phyloP scores from a whole-genome alignment of 2,797 vertebrate species.

The Thamnophis elegans region DNA sequence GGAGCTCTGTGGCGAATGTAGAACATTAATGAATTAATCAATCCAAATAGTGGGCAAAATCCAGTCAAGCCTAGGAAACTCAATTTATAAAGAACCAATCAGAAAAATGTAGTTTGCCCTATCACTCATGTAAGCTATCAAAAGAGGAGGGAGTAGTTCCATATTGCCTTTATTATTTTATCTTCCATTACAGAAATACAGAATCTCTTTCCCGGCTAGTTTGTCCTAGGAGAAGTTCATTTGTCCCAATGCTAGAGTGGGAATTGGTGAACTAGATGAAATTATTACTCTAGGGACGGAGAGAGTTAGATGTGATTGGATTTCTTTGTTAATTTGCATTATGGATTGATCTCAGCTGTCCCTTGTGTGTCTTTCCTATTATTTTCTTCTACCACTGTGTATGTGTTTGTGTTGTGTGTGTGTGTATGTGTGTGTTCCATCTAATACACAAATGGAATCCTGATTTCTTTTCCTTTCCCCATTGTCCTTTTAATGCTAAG shows the following conservation, averaged over 20 bases:
- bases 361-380: neutral
- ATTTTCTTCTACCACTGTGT: neutral
- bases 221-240: neutral
- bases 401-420: neutral
- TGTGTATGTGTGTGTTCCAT: neutral
- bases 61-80: neutral
- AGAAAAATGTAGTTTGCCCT: neutral
- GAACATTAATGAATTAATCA: neutral
- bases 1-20: neutral
- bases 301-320: neutral
- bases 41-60: neutral
- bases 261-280: neutral
- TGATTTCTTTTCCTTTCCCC: neutral
- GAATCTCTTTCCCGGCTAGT: neutral
- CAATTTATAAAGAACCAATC: neutral
- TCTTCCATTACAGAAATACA: neutral
- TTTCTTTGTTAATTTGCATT: neutral
- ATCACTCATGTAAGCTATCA: neutral
- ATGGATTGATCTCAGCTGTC: neutral
- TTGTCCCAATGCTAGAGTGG: neutral
- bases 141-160: neutral
- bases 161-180: neutral
- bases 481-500: neutral
- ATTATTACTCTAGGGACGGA: neutral
- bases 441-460: neutral